Evolutionary conservation across 1,140 invertebrate genomes (phyloP).

Genomic region (Euwallacea similis): DNA sequence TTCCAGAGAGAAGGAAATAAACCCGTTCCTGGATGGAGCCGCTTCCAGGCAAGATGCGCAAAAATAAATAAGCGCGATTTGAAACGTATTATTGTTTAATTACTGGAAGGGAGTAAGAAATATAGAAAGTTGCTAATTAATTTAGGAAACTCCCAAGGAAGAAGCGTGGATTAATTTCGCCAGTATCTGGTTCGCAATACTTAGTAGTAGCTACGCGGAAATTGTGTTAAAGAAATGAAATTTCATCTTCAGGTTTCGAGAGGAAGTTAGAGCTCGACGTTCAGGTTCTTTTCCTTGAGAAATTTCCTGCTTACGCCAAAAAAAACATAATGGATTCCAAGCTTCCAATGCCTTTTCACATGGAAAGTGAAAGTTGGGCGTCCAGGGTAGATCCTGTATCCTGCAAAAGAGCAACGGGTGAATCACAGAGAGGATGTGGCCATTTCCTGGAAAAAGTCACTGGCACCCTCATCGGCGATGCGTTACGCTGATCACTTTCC

Average conservation of each 20-base stretch:
- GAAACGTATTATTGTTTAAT: slow-evolving; percentile 51
- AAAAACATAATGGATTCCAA: neutral
- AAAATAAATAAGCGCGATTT: slow-evolving; percentile 48
- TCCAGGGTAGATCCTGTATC: slow-evolving; percentile 4
- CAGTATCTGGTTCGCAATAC: slow-evolving; percentile 44
- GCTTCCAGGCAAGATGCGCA: slow-evolving; percentile 34
- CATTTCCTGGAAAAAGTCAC: slow-evolving; percentile 32
- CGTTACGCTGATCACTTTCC: slow-evolving; percentile 20
- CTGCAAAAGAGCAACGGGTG: slow-evolving; percentile 21
- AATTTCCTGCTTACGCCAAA: neutral
- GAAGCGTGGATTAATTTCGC: slow-evolving; percentile 43
- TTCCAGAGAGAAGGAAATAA: slow-evolving; percentile 48
- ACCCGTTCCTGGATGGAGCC: slow-evolving; percentile 39
- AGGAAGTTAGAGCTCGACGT: neutral
- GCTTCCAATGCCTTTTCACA: neutral
- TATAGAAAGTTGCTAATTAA: slow-evolving; percentile 49
- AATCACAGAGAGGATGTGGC: slow-evolving; percentile 26
- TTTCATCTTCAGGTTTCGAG: slow-evolving; percentile 19
- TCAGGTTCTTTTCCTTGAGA: neutral
- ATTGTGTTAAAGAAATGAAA: slow-evolving; percentile 26
- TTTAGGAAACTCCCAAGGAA: slow-evolving; percentile 44
- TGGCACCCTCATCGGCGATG: slow-evolving; percentile 21
- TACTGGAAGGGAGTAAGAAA: slow-evolving; percentile 47
- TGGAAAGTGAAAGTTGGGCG: slow-evolving; percentile 6
- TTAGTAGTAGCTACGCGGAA: slow-evolving; percentile 32